Conservation (phyloP, 2,113 vertebrate species). For the Cololabis saira region DNA sequence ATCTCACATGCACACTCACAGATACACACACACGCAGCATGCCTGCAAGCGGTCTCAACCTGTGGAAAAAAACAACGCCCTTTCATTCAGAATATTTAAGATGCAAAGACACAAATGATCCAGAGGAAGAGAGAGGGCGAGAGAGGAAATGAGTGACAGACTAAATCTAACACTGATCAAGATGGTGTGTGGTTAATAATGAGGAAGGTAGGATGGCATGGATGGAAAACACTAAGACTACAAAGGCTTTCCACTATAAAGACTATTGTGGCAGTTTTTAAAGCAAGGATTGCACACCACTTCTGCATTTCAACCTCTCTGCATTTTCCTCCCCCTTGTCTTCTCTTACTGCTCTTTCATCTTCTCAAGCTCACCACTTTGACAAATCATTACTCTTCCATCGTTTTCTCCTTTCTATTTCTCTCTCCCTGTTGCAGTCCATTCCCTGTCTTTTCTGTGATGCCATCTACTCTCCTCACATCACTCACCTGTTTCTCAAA, state of each 20-base stretch:
- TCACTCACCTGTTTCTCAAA: constrained; percentile 8
- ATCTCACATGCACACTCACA: constrained; percentile 14
- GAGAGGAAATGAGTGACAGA: constrained; percentile 15
- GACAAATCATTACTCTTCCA: constrained; percentile 43
- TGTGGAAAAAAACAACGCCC: constrained; percentile 67
- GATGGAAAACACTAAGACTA: not conserved
- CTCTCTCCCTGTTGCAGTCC: not conserved
- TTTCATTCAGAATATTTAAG: constrained; percentile 72
- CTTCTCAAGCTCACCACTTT: constrained; percentile 35
- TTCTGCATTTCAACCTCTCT: constrained; percentile 18
- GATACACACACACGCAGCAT: constrained; percentile 25
- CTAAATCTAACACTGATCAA: constrained; percentile 19
- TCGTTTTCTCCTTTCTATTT: constrained; percentile 28
- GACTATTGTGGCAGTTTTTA: constrained; percentile 24
- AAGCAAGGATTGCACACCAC: constrained; percentile 2
- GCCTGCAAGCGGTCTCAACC: constrained; percentile 63
- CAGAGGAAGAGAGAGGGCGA: constrained; percentile 29
- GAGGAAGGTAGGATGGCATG: constrained; percentile 22
- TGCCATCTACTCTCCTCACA: constrained; percentile 7
- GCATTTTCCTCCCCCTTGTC: not conserved
- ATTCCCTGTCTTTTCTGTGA: constrained; percentile 15
- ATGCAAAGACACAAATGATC: constrained; percentile 79
- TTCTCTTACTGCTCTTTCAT: constrained; percentile 44
- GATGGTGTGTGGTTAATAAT: constrained; percentile 26
- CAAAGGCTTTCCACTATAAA: constrained; percentile 10